Evolutionary conservation across 2,797 vertebrate genomes (phyloP), one percentile per base, ranked within the genome.

Genomic region (Brachyalestes nurse): DNA sequence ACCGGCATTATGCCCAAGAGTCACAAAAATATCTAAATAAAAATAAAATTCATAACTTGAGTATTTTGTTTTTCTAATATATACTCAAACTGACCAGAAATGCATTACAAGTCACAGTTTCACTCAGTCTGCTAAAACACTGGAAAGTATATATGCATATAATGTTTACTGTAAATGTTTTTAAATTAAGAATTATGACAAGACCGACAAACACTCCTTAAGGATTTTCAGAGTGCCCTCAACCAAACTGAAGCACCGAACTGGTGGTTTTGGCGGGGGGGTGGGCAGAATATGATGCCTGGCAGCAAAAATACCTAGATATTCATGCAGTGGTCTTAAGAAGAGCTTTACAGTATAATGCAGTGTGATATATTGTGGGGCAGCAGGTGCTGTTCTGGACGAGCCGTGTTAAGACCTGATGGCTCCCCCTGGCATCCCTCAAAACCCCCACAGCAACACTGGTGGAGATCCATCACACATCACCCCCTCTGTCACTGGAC

Each of bases 221-320:
- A n/a, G n/a, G 19, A 23, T 23, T 9, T 58, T 47, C 45, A 2
- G 57, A 23, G 21, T 21, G 2, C 8, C n/a, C n/a, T 8, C n/a
- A 6, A 17, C 14, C 38, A 34, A 5, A 47, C 45, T 47, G 45
- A 47, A 55, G 70, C 17, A 45, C 49, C 1, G 19, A 49, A 13
- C 34, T 45, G 57, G 55, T 47, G 45, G 7, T 47, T 47, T 47
- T 8, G 21, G 58, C 21, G 65, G 47, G 74, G 51, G 79, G 76
- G 45, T 47, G 45, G 7, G 8, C 13, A 57, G 23, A 76, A 91
- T 89, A 88, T 86, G 65, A 90, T 82, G 85, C 83, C 79, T 7
- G 84, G 70, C 75, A 84, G 86, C 89, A 91, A 89, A 91, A 90
- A 90, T 87, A 89, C 80, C 76, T 75, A 79, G 79, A 82, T 83